Evolutionary conservation across 2,888 invertebrate species (phyloP), one percentile per base, ranked within the genome.

Genomic region (Cheilosia pagana): DNA sequence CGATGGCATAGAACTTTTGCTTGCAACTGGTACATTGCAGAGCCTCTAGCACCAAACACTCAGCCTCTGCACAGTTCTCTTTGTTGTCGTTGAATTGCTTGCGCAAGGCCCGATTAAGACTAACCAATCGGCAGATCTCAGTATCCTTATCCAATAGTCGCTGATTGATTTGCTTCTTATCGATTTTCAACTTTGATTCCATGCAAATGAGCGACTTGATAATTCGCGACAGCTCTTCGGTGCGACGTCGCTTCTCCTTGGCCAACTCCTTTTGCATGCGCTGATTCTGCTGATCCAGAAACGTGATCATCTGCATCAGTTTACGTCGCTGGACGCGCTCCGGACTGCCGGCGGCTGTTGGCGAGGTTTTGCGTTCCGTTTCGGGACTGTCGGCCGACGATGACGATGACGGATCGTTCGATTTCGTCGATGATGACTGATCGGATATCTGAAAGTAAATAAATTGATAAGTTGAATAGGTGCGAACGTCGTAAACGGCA

Each of bases 21-120:
- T 90, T 89, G 87, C 92, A 92, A 88, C 89, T 91, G 63, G 89
- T 90, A 90, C 92, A 92, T 89, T 90, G 91, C 87, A 91, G 89
- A 78, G 90, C 90, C 87, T 91, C 90, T 83, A 89, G 89, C 57
- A 90, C 88, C 86, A 90, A 88, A 87, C 90, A 90, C 71, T 90
- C 89, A 68, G 83, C 87, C 19, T 71, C 68, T 10, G 55, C 28
- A 12, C 53, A 53, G 59, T 86, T 86, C 5, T 85, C 87, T 10
- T 88, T 87, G 39, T 88, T 88, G 8, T 57, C 76, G 3, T 87
- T 87, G 53, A 90, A 78, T 19, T 89, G 90, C 45, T 90, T 90
- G 62, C 89, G 89, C 31, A 92, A 81, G 1, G 89, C 88, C 45
- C 89, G 89, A 88, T 91, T 91, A 57, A 90, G 88, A 14, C 89